Percentiles rank a stretch among this genome's conserved stretches.
phyloP scores from a whole-genome alignment of 2,797 vertebrate genomes.

The Pampus argenteus region DNA sequence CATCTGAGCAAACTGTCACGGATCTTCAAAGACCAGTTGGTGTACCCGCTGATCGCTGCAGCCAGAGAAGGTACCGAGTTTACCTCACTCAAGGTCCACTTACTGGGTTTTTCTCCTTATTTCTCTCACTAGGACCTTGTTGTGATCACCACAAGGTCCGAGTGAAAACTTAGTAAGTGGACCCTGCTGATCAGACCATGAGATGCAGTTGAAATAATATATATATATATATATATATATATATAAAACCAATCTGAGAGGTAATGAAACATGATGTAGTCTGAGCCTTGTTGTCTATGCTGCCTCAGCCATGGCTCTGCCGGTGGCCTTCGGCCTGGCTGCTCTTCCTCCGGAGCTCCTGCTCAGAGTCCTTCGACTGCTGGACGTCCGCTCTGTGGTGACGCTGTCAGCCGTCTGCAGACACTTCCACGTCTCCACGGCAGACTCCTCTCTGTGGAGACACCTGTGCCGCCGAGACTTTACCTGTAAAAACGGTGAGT shows the following conservation, averaged over 20 bases:
- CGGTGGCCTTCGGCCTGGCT: constrained; percentile 91
- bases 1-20: constrained; percentile 92
- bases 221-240: too few species aligned
- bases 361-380: constrained; percentile 89
- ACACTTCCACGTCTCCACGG: constrained; percentile 82
- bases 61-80: constrained; percentile 89
- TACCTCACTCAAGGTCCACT: neutral
- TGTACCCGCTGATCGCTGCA: constrained; percentile 92
- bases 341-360: constrained; percentile 93
- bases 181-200: too few species aligned
- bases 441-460: constrained; percentile 92
- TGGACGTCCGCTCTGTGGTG: constrained; percentile 88
- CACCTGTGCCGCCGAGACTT: constrained; percentile 92
- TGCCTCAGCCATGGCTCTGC: constrained; percentile 89
- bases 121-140: too few species aligned
- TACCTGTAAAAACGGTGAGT: constrained; percentile 78
- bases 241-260: too few species aligned
- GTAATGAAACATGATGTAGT: too few species aligned
- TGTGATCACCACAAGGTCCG: too few species aligned
- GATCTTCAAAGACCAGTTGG: constrained; percentile 94
- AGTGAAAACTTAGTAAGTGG: too few species aligned
- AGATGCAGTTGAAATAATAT: too few species aligned
- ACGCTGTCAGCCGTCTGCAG: constrained; percentile 87
- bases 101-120: too few species aligned
- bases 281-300: neutral